Percentiles rank a stretch among this genome's conserved stretches.
phyloP scores from a whole-genome alignment of 2,888 invertebrate species.

The Noctua comes region DNA sequence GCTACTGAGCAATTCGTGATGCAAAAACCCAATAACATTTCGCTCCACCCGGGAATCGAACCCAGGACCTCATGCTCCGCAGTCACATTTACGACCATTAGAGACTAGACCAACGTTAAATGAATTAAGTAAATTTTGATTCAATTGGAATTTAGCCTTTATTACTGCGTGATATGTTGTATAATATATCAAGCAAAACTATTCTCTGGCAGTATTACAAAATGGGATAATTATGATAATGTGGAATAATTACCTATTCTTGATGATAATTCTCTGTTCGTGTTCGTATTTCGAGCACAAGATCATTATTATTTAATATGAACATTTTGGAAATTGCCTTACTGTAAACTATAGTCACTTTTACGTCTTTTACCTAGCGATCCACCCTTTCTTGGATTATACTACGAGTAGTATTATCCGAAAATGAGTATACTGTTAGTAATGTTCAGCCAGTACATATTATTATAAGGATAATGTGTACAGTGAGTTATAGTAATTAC shows the following conservation, averaged over 20 bases:
- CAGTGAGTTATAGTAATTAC: too few species aligned
- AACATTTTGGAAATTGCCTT: not conserved
- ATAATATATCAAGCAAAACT: not conserved
- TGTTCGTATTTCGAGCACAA: not conserved
- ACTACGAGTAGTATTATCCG: not conserved
- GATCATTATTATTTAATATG: not conserved
- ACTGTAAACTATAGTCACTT: not conserved
- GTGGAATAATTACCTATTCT: not conserved
- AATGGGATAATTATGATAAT: not conserved
- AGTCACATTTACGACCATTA: too few species aligned
- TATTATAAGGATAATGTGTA: not conserved
- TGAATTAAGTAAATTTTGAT: not conserved
- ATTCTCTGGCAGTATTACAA: not conserved
- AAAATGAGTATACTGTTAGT: not conserved
- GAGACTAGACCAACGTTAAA: too few species aligned
- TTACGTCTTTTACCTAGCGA: not conserved
- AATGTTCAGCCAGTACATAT: not conserved
- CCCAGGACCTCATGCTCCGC: not conserved
- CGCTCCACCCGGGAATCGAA: not conserved
- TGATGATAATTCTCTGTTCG: not conserved
- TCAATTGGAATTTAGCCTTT: not conserved
- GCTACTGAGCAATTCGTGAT: not conserved
- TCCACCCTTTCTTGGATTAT: conserved; percentile 6
- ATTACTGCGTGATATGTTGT: not conserved
- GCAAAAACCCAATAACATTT: not conserved